These are phyloP conservation scores for Chelonus insularis DNA, from an alignment of 1,140 invertebrate genomes.

Conservation along the genomic window DNA sequence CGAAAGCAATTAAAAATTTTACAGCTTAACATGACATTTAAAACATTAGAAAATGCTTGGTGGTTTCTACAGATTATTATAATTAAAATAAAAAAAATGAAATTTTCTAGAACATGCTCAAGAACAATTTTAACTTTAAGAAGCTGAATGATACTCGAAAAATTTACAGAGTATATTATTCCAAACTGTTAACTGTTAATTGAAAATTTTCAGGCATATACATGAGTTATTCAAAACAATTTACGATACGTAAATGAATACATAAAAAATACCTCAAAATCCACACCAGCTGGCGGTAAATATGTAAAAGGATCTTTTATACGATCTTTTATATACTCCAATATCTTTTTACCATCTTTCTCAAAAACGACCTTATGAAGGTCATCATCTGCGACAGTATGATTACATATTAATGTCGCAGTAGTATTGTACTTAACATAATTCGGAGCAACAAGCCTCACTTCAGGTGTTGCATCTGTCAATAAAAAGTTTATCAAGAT, in stretches of 20 bases:
- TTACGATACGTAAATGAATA: neutral
- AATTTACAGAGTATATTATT: too few relatives aligned
- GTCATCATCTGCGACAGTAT: constrained; percentile 51
- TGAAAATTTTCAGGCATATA: too few relatives aligned
- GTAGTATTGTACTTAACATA: constrained; percentile 55
- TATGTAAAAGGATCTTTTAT: constrained; percentile 70
- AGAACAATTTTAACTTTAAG: too few relatives aligned
- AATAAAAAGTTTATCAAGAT: constrained; percentile 8
- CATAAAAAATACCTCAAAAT: constrained; percentile 66
- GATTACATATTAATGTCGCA: constrained; percentile 56
- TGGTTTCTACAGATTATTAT: too few relatives aligned
- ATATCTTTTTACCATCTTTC: constrained; percentile 74
- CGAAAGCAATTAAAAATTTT: too few relatives aligned
- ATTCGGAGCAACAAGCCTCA: constrained; percentile 54
- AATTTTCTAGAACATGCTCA: too few relatives aligned
- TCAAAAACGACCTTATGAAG: constrained; percentile 70
- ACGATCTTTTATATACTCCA: constrained; percentile 76
- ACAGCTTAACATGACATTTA: too few relatives aligned
- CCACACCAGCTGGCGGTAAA: constrained; percentile 68
- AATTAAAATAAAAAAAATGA: too few relatives aligned
- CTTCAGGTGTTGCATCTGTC: constrained; percentile 47
- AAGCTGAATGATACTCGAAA: too few relatives aligned
- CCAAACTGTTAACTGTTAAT: too few relatives aligned
- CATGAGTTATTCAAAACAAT: too few relatives aligned
- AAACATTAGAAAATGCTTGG: too few relatives aligned